phyloP scores from a whole-genome alignment of 2,113 vertebrate species.

The Leucopsar rothschildi region DNA sequence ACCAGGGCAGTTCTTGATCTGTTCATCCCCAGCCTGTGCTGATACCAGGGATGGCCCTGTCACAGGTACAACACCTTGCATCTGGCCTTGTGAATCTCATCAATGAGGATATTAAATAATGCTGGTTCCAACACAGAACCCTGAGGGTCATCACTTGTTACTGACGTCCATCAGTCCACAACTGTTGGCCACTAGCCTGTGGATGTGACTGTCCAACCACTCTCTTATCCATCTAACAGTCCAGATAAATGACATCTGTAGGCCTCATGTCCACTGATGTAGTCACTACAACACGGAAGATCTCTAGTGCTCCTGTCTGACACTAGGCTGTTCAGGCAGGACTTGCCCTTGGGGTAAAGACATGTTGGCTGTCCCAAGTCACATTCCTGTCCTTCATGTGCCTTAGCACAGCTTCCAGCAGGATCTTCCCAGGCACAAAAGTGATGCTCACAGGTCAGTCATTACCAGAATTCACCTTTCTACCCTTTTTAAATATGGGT shows the following conservation, averaged over 20 bases:
- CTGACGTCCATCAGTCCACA: background rate
- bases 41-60: accelerated
- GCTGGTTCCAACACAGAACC: background rate
- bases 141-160: background rate
- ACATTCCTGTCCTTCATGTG: background rate
- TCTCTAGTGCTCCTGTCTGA: background rate
- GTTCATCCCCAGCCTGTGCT: background rate
- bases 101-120: background rate
- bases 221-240: background rate
- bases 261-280: background rate
- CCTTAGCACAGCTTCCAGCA: background rate
- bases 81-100: background rate
- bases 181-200: no score
- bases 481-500: background rate
- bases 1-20: accelerated
- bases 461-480: background rate
- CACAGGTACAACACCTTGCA: background rate
- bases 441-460: background rate
- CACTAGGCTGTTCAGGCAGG: background rate
- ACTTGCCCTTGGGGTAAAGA: background rate
- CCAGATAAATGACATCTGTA: background rate
- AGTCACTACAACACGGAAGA: background rate
- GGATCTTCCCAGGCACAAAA: background rate
- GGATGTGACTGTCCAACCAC: background rate
- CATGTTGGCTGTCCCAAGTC: background rate